Conservation (phyloP, 2,113 vertebrate genomes). For the Agelaius phoeniceus region DNA sequence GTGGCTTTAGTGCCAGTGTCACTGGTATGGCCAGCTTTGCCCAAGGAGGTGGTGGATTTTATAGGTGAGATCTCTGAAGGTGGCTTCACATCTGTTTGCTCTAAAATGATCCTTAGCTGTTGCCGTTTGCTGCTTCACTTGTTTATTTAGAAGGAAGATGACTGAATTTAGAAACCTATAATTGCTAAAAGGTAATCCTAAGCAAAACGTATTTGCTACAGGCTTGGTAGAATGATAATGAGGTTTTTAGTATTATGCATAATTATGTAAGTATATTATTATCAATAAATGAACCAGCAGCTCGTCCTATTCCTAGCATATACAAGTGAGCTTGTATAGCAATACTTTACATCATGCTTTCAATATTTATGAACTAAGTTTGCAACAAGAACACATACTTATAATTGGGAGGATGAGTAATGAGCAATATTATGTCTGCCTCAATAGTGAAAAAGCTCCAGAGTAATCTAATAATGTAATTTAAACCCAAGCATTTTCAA, state of each 20-base stretch:
- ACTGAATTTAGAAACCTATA: neutral
- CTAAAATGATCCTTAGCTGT: neutral
- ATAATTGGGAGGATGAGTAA: slow-evolving; percentile 23
- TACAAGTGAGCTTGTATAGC: neutral
- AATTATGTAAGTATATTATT: slow-evolving; percentile 28
- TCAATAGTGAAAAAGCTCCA: neutral
- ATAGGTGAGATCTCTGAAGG: neutral
- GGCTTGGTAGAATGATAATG: slow-evolving; percentile 19
- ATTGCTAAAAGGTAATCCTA: neutral
- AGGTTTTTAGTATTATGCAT: slow-evolving; percentile 13
- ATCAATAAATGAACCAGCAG: slow-evolving; percentile 27
- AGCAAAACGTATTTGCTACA: neutral
- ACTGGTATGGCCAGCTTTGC: neutral
- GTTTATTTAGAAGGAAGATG: neutral
- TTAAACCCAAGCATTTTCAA: slow-evolving; percentile 20
- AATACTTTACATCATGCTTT: neutral
- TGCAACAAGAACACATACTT: slow-evolving; percentile 14
- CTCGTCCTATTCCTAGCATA: neutral
- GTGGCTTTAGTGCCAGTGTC: neutral
- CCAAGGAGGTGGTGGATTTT: neutral
- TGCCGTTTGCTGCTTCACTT: neutral
- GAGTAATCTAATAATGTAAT: slow-evolving; percentile 21
- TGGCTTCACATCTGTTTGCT: neutral
- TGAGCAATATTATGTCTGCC: slow-evolving; percentile 19
- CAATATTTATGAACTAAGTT: slow-evolving; percentile 33